These are phyloP conservation scores for Morpho helenor DNA, from an alignment of 2,888 invertebrate species.

Conservation along the genomic window DNA sequence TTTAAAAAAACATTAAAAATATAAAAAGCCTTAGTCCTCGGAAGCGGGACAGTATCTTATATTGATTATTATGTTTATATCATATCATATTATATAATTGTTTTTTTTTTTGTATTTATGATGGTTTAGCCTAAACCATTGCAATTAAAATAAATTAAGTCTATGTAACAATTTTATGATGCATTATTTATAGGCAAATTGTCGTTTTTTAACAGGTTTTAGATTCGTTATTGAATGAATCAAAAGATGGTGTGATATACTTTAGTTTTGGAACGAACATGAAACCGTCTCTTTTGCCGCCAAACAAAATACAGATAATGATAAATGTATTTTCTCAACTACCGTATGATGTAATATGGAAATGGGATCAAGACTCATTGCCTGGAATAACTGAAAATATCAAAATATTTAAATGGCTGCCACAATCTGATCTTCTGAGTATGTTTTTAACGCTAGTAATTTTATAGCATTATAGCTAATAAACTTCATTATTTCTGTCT, in stretches of 20 bases:
- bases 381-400: slow-evolving; percentile 52
- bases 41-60: too few species aligned
- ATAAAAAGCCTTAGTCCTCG: too few species aligned
- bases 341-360: slow-evolving; percentile 65
- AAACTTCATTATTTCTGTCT: too few species aligned
- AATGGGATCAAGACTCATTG: slow-evolving; percentile 53
- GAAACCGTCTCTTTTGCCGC: slow-evolving; percentile 41
- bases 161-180: neutral
- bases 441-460: slow-evolving; percentile 14
- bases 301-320: slow-evolving; percentile 41
- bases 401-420: slow-evolving; percentile 54
- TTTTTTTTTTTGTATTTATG: neutral
- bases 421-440: slow-evolving; percentile 38
- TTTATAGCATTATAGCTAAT: too few species aligned
- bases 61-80: neutral
- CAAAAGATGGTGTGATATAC: slow-evolving; percentile 57
- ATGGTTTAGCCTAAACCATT: too few species aligned
- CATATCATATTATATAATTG: neutral
- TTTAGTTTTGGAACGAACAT: slow-evolving; percentile 65
- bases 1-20: too few species aligned
- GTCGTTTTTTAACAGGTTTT: slow-evolving; percentile 38
- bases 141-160: neutral
- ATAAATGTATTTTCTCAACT: slow-evolving; percentile 51
- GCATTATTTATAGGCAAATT: neutral
- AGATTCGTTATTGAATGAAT: slow-evolving; percentile 40